Base-by-base conservation (phyloP, 2,888 invertebrate genomes). In the Drosophila kuntzei region DNA sequence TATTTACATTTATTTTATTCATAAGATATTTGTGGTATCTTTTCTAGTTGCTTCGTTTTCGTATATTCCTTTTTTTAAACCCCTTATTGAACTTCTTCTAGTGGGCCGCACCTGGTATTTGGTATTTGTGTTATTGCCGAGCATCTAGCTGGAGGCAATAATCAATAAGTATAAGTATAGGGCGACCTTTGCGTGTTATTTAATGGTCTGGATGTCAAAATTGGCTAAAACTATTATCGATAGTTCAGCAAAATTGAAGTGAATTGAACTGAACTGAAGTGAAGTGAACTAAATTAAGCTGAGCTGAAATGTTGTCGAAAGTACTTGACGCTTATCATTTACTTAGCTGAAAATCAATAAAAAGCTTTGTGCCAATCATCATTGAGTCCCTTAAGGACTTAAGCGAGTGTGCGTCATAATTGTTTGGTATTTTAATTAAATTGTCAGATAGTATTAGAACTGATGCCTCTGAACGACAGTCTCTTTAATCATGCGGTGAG, bases 131-230 rank as follows among this genome's bases (percentile, higher is more conserved):
- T 62, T 71, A 63, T 72, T 55, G 63, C 37, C 12, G 44, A 44
- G 20, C 68, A 76, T 83, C 84, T 80, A 78, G 81, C 85, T 68
- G 50, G 34, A 16, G 60, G 79, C 76, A 71, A 79, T 79, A 87
- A 82, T 82, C 82, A 87, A 82, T 82, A 87, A n/a, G n/a, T n/a
- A 57, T 60, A 65, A 44, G 58, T 71, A 67, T 71, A 53, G 9
- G 14, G 65, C 86, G 69, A 77, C 87, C 86, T 77, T 85, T 87
- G 85, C 83, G 86, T 83, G 82, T 71, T 69, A 51, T 54, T 49
- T 65, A 74, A 76, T 78, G 63, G 76, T 60, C 51, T n/a, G 55
- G 84, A 74, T 67, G 74, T 64, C 63, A 57, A 61, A 70, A 59
- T 63, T 55, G 59, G 58, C 44, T 44, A 49, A 66, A 62, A 66